Base-by-base conservation (phyloP, 1,140 invertebrate species). In the Augochlora pura region DNA sequence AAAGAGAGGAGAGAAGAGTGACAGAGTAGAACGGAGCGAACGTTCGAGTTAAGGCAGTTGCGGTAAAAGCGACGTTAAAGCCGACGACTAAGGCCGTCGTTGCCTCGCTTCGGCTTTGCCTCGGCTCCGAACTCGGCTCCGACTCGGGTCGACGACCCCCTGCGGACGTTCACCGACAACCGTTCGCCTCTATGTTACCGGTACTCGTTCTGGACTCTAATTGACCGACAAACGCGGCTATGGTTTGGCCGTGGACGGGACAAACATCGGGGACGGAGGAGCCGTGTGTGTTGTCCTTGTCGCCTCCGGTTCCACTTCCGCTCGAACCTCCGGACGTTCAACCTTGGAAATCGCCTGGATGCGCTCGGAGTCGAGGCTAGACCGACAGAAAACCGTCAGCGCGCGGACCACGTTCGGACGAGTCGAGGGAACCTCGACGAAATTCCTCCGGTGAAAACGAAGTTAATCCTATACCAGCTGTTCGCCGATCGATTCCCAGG, bases 111-210 rank as follows among this genome's bases (percentile, higher is more conserved):
- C 32, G 32, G 32, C 32, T 32, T 4, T 4, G 32, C 1, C 32
- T 32, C 10, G 10, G 14, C 2, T 10, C 42, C 42, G 12, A 14
- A 10, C 42, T 12, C 42, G 42, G 42, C 42, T 46, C 60, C 16
- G 25, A 14, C 83, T 72, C 63, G 79, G 92, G 89, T 93, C 90
- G 90, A 89, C 88, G 92, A 92, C 90, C 91, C 87, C 78, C 81
- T 80, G 86, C 91, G 92, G 91, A 92, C 92, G 90, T 93, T 93
- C 91, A 92, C 91, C 92, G 91, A 87, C 85, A 80, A 88, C 80
- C 88, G 87, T 88, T 88, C 85, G 84, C 86, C 77, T 79, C 77
- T 77, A 42, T 74, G 70, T 79, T 79, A 83, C 83, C 86, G 86
- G 69, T 86, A 74, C 83, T 86, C 73, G 80, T 54, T 67, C 82